phyloP scores from a whole-genome alignment of 2,888 invertebrate genomes.

The Lasioglossum lativentre region DNA sequence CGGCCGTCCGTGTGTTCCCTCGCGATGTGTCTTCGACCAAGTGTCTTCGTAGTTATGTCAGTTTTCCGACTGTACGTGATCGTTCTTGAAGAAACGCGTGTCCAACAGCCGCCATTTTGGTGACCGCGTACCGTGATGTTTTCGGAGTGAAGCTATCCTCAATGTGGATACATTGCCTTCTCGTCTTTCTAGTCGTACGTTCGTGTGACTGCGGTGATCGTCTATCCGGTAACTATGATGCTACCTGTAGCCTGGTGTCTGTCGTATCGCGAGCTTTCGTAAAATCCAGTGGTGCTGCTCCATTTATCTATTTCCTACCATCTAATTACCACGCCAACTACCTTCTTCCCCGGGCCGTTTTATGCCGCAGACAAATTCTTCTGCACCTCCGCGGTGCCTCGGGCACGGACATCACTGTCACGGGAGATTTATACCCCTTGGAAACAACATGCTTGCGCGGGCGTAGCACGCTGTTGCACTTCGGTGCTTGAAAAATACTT shows the following conservation, averaged over 20 bases:
- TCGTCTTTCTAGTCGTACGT: not conserved
- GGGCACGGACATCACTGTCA: conserved; percentile 78
- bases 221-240: not conserved
- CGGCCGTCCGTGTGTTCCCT: conserved; percentile 11
- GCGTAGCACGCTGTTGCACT: conserved; percentile 53
- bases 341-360: conserved; percentile 48
- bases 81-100: conserved; percentile 24
- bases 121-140: conserved; percentile 41
- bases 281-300: not conserved
- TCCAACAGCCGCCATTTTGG: conserved; percentile 70
- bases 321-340: conserved; percentile 66
- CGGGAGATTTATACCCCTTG: conserved; percentile 78
- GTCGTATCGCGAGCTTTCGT: not conserved
- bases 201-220: not conserved
- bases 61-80: conserved; percentile 31
- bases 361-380: conserved; percentile 62
- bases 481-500: conserved; percentile 52
- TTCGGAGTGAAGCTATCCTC: not conserved
- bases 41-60: not conserved
- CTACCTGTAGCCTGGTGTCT: not conserved
- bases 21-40: not conserved
- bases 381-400: conserved; percentile 60
- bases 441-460: conserved; percentile 58
- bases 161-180: not conserved
- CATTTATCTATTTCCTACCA: conserved; percentile 63